Conservation (phyloP, 2,888 invertebrate species). For the Ectobius pallidus region DNA sequence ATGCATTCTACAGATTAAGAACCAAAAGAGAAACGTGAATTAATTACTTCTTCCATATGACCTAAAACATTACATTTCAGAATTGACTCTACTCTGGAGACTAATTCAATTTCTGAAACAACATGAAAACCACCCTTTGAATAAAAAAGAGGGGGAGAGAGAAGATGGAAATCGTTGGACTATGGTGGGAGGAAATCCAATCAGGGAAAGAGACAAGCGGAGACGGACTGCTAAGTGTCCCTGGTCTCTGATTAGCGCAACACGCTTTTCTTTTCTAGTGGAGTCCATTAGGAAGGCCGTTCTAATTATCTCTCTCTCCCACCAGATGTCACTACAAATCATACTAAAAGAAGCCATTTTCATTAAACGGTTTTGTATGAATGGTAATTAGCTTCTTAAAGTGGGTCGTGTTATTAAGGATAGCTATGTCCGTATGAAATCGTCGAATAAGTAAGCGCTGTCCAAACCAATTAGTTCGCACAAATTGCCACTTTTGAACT, state of each 20-base stretch:
- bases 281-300: conserved; percentile 5
- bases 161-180: background rate
- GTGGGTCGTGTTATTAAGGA: background rate
- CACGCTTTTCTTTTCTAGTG: background rate
- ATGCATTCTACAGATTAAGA: too few relatives aligned
- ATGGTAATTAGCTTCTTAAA: conserved; percentile 8
- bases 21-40: too few relatives aligned
- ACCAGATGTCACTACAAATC: conserved; percentile 9
- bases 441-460: background rate
- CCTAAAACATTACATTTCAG: too few relatives aligned
- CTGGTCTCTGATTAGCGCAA: conserved; percentile 6
- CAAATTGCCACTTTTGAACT: background rate
- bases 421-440: background rate
- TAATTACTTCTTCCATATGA: too few relatives aligned
- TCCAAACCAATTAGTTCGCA: conserved; percentile 7
- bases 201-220: conserved; percentile 14
- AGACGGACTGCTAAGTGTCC: background rate
- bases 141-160: background rate
- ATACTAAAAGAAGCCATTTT: conserved; percentile 6
- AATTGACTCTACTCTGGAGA: too few relatives aligned
- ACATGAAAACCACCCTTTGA: background rate
- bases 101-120: too few relatives aligned
- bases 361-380: conserved; percentile 17
- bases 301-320: conserved; percentile 10
- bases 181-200: conserved; percentile 6